These are phyloP conservation scores for Cuculus canorus DNA, from an alignment of 2,797 vertebrate genomes.

Conservation along the genomic window DNA sequence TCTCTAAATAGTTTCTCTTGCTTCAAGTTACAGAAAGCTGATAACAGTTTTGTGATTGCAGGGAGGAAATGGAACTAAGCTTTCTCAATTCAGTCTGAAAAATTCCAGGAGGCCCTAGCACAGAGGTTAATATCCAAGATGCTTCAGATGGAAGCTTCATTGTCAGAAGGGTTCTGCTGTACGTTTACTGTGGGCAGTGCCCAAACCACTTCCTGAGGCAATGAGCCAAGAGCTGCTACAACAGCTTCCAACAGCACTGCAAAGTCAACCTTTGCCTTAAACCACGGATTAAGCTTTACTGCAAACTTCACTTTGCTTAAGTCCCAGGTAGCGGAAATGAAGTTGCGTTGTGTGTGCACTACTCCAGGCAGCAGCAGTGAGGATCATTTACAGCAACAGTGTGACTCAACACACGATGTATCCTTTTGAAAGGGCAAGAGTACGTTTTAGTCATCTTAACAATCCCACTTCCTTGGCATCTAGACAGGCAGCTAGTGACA, in stretches of 20 bases:
- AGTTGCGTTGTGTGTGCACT: neutral
- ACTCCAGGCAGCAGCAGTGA: neutral
- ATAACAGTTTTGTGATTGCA: neutral
- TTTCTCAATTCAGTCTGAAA: neutral
- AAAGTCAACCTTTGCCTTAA: neutral
- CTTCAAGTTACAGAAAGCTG: neutral
- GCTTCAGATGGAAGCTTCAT: neutral
- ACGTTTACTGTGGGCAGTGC: fast-evolving
- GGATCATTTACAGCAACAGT: neutral
- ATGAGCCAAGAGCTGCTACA: neutral
- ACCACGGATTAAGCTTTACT: neutral
- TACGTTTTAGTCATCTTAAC: neutral
- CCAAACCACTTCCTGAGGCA: neutral
- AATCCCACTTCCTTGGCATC: neutral
- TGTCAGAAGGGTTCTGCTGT: neutral
- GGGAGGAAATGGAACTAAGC: neutral
- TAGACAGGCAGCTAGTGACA: neutral
- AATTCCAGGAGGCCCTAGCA: neutral
- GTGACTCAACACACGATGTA: neutral
- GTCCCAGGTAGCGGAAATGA: neutral
- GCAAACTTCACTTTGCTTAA: neutral
- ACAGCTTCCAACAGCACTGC: neutral
- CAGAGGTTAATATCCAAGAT: neutral
- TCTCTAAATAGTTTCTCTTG: neutral
- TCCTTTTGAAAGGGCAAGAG: neutral